Evolutionary conservation across 2,797 vertebrate species (phyloP).

Genomic region (Phoeniculus purpureus): DNA sequence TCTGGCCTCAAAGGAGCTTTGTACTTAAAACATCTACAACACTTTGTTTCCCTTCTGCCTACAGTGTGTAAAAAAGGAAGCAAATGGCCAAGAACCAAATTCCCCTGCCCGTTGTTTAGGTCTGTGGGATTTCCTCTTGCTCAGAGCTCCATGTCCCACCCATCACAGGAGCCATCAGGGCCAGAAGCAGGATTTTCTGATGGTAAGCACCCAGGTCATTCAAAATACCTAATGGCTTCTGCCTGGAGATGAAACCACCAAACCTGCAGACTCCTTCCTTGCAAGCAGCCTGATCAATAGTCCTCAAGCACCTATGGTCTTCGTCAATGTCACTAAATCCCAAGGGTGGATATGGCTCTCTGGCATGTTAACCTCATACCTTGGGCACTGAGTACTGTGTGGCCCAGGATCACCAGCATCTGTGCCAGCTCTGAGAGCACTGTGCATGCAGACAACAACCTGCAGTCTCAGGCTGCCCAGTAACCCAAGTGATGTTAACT

Average conservation of each 20-base stretch:
- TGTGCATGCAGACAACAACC: background rate
- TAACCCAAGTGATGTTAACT: background rate
- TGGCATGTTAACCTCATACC: background rate
- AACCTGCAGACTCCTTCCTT: background rate
- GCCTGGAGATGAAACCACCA: background rate
- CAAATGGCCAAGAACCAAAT: background rate
- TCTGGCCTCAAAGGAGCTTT: background rate
- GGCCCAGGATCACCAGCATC: background rate
- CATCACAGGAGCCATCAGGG: background rate
- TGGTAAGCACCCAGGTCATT: background rate
- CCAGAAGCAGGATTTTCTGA: background rate
- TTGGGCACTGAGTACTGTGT: accelerated
- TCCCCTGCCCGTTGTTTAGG: background rate
- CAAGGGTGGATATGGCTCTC: background rate
- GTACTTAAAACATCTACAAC: background rate
- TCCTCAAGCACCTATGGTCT: background rate
- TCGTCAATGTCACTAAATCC: background rate
- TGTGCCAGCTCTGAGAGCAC: background rate
- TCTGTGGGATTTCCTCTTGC: background rate
- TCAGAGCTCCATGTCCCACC: background rate
- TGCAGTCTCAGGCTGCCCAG: background rate
- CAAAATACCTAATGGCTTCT: background rate
- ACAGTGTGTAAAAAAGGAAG: background rate
- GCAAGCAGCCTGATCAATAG: background rate
- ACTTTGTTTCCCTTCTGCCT: background rate